Percentiles rank a stretch among this genome's conserved stretches.
phyloP scores from a whole-genome alignment of 2,113 vertebrate species.

The Vimba vimba region DNA sequence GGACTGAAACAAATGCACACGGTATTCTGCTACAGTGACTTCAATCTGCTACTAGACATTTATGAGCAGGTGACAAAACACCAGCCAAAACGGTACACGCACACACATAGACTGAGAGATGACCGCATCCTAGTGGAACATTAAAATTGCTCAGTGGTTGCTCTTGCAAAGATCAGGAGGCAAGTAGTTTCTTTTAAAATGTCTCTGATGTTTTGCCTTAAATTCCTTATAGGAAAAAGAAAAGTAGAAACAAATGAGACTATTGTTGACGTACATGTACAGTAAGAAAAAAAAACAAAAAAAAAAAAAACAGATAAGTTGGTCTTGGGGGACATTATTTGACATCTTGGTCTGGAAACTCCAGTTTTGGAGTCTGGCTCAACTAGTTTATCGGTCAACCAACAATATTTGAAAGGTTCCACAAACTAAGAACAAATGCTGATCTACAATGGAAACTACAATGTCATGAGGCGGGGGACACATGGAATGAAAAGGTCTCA shows the following conservation, averaged over 20 bases:
- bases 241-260: not conserved
- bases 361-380: too few species aligned
- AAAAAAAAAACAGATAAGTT: not conserved
- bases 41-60: slow-evolving; percentile 41
- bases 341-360: not conserved
- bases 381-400: not conserved
- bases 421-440: not conserved
- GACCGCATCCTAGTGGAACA: not conserved
- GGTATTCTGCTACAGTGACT: slow-evolving; percentile 42
- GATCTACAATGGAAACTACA: too few species aligned
- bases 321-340: not conserved
- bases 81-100: slow-evolving; percentile 6
- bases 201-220: not conserved
- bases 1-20: slow-evolving; percentile 18
- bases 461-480: not conserved
- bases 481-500: not conserved
- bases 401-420: not conserved
- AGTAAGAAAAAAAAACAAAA: not conserved
- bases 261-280: not conserved
- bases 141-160: not conserved
- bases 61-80: slow-evolving; percentile 31
- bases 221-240: not conserved
- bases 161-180: not conserved
- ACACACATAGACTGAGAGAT: not conserved
- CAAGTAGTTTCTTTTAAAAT: not conserved